phyloP scores from a whole-genome alignment of 2,888 invertebrate species.

The Lutraria lutraria region DNA sequence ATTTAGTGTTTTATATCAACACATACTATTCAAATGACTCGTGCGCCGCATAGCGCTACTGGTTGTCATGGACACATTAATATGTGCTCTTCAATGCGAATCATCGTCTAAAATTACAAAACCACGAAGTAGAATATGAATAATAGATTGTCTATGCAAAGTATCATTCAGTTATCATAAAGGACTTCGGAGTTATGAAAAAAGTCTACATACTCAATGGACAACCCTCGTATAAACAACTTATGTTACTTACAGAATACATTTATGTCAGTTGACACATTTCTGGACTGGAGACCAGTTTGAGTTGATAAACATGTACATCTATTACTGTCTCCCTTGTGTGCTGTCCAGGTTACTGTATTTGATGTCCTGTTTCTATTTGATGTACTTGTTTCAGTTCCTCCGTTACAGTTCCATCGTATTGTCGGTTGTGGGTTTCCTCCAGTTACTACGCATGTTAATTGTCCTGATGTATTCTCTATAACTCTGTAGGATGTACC shows the following conservation, averaged over 20 bases:
- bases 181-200: too few relatives aligned
- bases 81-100: too few relatives aligned
- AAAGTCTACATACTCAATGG: too few relatives aligned
- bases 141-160: too few relatives aligned
- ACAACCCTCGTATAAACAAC: too few relatives aligned
- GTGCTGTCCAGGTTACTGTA: constrained; percentile 7
- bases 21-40: too few relatives aligned
- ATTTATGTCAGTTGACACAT: neutral
- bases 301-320: constrained; percentile 6
- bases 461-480: constrained; percentile 15
- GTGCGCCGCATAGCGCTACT: too few relatives aligned
- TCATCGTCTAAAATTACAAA: too few relatives aligned
- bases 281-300: neutral
- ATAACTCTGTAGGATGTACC: neutral
- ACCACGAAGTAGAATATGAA: too few relatives aligned
- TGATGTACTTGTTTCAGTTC: neutral
- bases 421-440: constrained; percentile 29
- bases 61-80: too few relatives aligned
- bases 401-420: constrained; percentile 15
- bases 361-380: neutral
- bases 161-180: too few relatives aligned
- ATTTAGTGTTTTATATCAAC: too few relatives aligned
- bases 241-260: constrained; percentile 22
- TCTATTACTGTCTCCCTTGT: neutral
- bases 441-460: constrained; percentile 8